Evolutionary conservation across 2,113 vertebrate species (phyloP).

Genomic region (Eulacestoma nigropectus): DNA sequence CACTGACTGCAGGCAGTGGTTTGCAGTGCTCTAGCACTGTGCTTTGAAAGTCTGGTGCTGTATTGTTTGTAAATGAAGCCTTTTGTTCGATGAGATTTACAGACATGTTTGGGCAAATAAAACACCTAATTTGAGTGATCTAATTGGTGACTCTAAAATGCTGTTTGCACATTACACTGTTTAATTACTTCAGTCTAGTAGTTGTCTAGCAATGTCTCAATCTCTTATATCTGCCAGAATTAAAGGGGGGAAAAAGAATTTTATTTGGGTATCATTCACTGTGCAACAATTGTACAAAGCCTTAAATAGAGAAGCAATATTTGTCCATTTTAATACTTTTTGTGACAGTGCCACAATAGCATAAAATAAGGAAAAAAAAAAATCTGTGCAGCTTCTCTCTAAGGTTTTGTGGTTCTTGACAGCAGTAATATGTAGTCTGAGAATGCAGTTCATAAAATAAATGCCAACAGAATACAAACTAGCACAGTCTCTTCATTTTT

Average conservation of each 20-base stretch:
- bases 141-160: constrained; percentile 52
- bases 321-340: constrained; percentile 9
- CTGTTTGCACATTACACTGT: constrained; percentile 40
- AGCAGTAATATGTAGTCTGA: neutral
- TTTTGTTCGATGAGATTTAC: constrained; percentile 4
- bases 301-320: neutral
- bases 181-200: constrained; percentile 60
- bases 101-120: constrained; percentile 36
- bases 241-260: neutral
- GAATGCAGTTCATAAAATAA: neutral
- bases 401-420: neutral
- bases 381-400: neutral
- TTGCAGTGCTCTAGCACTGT: neutral
- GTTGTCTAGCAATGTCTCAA: constrained; percentile 39
- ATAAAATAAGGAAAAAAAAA: neutral
- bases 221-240: constrained; percentile 26
- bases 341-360: neutral
- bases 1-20: neutral
- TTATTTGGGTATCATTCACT: neutral
- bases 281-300: neutral
- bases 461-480: neutral
- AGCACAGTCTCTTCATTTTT: neutral
- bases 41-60: neutral
- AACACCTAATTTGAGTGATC: constrained; percentile 31
- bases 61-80: constrained; percentile 1